These are phyloP conservation scores for Acanthornis magna DNA, from an alignment of 2,797 vertebrate genomes.

Conservation along the genomic window DNA sequence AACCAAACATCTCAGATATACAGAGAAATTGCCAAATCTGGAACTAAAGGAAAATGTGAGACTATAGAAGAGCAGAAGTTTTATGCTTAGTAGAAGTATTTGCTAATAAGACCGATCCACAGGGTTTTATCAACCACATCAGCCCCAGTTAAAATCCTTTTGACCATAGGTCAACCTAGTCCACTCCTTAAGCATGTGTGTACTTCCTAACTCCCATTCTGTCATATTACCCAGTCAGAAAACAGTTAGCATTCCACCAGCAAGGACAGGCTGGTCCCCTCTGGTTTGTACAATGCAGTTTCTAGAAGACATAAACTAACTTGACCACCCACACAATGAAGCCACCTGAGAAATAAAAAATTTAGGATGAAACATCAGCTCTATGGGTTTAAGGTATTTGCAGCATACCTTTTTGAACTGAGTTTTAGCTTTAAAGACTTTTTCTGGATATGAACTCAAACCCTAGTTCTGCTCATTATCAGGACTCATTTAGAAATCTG, in stretches of 20 bases:
- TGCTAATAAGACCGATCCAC: not conserved
- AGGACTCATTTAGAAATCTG: not conserved
- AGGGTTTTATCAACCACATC: not conserved
- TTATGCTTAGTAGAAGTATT: not conserved
- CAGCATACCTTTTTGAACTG: not conserved
- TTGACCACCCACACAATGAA: not conserved
- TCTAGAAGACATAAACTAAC: not conserved
- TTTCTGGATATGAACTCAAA: not conserved
- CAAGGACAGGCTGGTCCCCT: rapidly evolving
- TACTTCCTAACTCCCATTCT: not conserved
- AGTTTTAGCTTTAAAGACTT: not conserved
- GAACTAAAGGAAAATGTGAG: not conserved
- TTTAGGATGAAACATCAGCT: not conserved
- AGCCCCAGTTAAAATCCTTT: not conserved
- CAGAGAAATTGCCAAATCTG: not conserved
- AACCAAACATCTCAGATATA: rapidly evolving
- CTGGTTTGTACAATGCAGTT: not conserved
- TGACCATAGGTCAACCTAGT: rapidly evolving
- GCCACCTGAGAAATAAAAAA: not conserved
- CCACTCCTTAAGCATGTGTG: rapidly evolving
- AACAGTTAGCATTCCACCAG: not conserved
- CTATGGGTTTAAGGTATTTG: not conserved
- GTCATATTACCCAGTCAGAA: not conserved
- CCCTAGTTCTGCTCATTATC: not conserved
- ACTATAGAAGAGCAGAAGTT: not conserved